Base-by-base conservation (phyloP, 2,797 vertebrate species). In the Coluber constrictor region DNA sequence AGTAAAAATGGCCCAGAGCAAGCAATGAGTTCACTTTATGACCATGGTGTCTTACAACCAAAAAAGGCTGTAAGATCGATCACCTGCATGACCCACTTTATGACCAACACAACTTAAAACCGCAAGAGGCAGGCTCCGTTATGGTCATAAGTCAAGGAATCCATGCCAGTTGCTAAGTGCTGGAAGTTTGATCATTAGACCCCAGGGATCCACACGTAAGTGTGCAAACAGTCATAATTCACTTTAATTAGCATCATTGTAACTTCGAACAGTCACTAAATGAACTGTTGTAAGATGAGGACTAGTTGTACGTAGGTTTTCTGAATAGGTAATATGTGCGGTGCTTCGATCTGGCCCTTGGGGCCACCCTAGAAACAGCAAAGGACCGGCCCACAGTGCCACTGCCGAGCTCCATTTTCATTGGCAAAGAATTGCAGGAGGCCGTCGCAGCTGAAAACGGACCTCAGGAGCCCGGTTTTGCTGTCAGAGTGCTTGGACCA, bases 11-110 rank as follows among this genome's bases (percentile, higher is more conserved):
- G 3, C 27, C 63, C 29, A n/a, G 27, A 63, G 10, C 27, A 29
- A 63, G 29, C 61, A 63, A n/a, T 63, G 23, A 8, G 8, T 60
- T 60, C 59, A 3, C 20, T 60, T 25, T 25, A 25, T 10, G 12
- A 66, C 29, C 63, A 66, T 66, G 63, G 12, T n/a, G 29, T 66
- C n/a, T n/a, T n/a, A n/a, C 12, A n/a, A 66, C 29, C 29, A 66
- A 66, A 15, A 66, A 66, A n/a, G 12, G 63, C 13, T n/a, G 12
- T 66, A 66, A 66, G 5, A 29, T n/a, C 0, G 27, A 27, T 63
- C 61, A 63, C 1, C 0, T 66, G 29, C 0, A 0, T n/a, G 29
- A 66, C 29, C 5, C 4, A 0, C 0, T 0, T 66, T 66, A 66
- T 0, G 1, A 60, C 59, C 23, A 25, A 25, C 23, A 61, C 60